phyloP scores from a whole-genome alignment of 2,113 vertebrate genomes.

The Corydoras sp. region DNA sequence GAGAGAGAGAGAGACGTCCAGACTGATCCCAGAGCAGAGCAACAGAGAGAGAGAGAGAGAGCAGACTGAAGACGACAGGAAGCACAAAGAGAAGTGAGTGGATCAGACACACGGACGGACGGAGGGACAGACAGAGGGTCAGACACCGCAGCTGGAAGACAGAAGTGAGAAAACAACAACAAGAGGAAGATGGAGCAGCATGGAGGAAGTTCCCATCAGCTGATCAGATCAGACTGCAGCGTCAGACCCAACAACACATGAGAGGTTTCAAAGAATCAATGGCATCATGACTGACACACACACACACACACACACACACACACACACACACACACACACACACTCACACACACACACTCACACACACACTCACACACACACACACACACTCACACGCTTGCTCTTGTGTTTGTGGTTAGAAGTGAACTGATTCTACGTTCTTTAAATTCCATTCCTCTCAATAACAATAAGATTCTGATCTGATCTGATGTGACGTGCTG shows the following conservation, averaged over 20 bases:
- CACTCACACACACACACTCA: too few species aligned
- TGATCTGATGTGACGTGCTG: too few species aligned
- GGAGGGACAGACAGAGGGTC: not conserved
- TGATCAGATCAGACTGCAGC: slow-evolving; percentile 8
- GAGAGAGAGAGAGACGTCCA: not conserved
- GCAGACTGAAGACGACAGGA: not conserved
- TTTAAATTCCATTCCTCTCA: too few species aligned
- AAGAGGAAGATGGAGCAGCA: slow-evolving; percentile 24
- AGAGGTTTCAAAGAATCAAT: not conserved
- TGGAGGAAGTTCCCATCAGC: slow-evolving; percentile 35
- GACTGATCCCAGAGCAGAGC: not conserved
- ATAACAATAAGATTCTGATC: too few species aligned
- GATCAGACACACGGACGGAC: too few species aligned
- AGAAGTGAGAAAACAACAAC: slow-evolving; percentile 1
- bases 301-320: too few species aligned
- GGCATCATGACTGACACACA: too few species aligned
- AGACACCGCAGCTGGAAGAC: not conserved
- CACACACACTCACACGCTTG: too few species aligned
- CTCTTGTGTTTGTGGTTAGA: too few species aligned
- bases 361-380: too few species aligned
- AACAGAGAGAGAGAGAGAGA: not conserved
- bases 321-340: too few species aligned
- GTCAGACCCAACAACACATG: not conserved
- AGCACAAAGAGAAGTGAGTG: not conserved
- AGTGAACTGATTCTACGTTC: too few species aligned